phyloP scores from a whole-genome alignment of 2,888 invertebrate genomes.

The Limnephilus marmoratus region DNA sequence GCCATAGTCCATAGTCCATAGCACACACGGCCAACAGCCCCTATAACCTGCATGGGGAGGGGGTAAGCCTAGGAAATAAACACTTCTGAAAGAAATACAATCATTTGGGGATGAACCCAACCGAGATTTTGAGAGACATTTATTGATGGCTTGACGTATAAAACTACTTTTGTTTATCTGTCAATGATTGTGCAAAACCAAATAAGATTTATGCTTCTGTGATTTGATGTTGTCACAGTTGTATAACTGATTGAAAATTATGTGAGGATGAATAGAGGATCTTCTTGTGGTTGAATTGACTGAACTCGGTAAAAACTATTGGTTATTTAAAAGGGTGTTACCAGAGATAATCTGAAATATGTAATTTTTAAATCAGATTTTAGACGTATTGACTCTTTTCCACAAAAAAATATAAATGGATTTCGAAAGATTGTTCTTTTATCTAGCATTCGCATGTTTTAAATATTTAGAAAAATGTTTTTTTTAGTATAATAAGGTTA shows the following conservation, averaged over 20 bases:
- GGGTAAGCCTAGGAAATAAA: constrained; percentile 20
- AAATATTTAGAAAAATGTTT: no score
- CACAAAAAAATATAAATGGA: no score
- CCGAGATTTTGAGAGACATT: constrained; percentile 19
- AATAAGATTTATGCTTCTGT: background rate
- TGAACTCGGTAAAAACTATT: background rate
- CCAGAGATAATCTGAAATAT: no score
- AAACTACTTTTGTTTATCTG: background rate
- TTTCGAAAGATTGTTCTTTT: no score
- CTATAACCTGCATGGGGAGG: background rate
- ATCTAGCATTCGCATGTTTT: no score
- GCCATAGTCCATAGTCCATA: background rate
- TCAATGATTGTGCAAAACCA: background rate
- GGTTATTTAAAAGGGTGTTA: no score
- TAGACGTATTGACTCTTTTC: no score
- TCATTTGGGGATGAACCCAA: constrained; percentile 8
- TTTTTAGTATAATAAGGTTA: no score
- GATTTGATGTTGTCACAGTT: background rate
- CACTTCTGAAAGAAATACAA: constrained; percentile 26
- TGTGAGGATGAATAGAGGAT: background rate
- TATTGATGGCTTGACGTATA: background rate
- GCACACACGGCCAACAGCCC: background rate
- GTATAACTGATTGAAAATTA: background rate
- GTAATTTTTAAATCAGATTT: no score
- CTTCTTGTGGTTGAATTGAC: background rate